Evolutionary conservation across 2,797 vertebrate species (phyloP).

Genomic region (Momotus momota): DNA sequence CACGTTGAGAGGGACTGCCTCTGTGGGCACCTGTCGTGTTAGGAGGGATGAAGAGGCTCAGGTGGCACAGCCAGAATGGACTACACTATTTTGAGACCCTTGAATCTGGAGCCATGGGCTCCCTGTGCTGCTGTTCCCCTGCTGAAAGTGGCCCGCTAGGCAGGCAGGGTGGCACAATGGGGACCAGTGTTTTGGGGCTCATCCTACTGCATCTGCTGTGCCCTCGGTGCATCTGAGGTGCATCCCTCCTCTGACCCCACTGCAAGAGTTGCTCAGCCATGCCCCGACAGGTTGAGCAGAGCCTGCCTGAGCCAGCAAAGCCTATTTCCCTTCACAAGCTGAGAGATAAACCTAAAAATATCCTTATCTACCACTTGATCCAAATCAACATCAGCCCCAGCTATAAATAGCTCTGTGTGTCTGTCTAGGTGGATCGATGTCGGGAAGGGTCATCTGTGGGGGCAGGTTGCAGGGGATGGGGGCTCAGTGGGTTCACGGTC

Average conservation of each 20-base stretch:
- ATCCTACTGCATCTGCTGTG: neutral
- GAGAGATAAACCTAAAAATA: conserved; percentile 58
- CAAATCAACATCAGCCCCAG: neutral
- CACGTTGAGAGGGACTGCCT: fast-evolving
- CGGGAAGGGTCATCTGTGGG: neutral
- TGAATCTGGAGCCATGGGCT: neutral
- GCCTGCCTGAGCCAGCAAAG: conserved; percentile 2
- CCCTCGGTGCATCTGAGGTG: fast-evolving
- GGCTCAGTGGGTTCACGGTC: neutral
- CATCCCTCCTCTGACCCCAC: neutral
- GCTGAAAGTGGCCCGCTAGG: fast-evolving
- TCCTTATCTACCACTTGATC: conserved; percentile 8
- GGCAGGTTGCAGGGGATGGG: fast-evolving
- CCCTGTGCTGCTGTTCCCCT: neutral
- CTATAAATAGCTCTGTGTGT: neutral
- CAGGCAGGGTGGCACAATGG: neutral
- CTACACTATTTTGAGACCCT: neutral
- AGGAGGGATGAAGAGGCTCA: neutral
- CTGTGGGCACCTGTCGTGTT: neutral
- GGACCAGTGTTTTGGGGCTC: fast-evolving
- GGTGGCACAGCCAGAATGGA: neutral
- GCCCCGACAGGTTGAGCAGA: neutral
- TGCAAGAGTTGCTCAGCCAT: fast-evolving
- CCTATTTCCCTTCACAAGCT: neutral
- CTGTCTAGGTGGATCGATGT: neutral